Conservation (phyloP, 2,888 invertebrate genomes). For the Mythimna albipuncta region DNA sequence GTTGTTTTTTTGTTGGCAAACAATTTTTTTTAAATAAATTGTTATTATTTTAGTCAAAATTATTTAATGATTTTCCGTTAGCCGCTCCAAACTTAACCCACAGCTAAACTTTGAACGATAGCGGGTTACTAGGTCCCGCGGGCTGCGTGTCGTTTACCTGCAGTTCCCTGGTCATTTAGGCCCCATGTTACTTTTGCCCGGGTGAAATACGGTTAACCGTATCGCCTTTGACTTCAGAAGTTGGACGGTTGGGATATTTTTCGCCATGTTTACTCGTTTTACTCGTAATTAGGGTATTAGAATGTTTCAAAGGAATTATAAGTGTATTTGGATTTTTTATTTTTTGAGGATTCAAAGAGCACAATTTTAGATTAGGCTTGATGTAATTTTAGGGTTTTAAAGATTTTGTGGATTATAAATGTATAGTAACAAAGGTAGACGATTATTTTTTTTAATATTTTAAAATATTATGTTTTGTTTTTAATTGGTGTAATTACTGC, state of each 20-base stretch:
- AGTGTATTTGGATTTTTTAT: constrained; percentile 12
- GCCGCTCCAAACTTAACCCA: constrained; percentile 19
- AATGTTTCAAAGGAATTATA: constrained; percentile 45
- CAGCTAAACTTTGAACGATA: constrained; percentile 52
- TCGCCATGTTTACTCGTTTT: constrained; percentile 48
- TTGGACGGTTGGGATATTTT: constrained; percentile 56
- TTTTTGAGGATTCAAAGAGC: not conserved
- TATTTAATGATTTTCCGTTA: not conserved
- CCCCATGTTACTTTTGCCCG: constrained; percentile 64
- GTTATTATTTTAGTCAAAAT: not conserved
- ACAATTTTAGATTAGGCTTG: not conserved
- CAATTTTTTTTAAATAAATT: too few relatives aligned
- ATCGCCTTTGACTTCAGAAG: constrained; percentile 62
- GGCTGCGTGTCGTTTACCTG: constrained; percentile 64
- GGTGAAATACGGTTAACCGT: constrained; percentile 64
- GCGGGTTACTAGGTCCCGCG: constrained; percentile 58
- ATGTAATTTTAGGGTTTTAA: not conserved
- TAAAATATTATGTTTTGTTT: too few relatives aligned
- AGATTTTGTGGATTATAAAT: too few relatives aligned
- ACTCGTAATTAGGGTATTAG: constrained; percentile 56
- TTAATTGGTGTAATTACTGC: too few relatives aligned
- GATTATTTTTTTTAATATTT: too few relatives aligned
- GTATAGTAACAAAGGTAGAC: too few relatives aligned
- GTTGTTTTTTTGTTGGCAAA: too few relatives aligned
- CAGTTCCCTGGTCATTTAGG: constrained; percentile 65